Evolutionary conservation across 2,888 invertebrate species (phyloP).

Genomic region (Pediacus dermestoides): DNA sequence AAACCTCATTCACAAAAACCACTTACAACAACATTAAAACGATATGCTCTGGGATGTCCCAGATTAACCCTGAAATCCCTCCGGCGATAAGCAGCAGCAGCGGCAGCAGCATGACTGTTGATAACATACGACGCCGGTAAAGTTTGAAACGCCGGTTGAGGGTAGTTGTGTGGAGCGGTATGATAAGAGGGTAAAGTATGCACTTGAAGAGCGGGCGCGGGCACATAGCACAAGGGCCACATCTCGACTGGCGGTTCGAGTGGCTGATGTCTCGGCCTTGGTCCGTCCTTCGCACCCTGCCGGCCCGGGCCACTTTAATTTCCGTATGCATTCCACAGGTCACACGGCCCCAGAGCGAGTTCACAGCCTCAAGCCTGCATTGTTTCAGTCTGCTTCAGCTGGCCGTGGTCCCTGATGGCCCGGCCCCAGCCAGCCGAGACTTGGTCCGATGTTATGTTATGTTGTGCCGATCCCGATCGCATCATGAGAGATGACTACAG

Average conservation of each 20-base stretch:
- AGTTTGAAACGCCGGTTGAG: constrained; percentile 34
- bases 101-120: neutral
- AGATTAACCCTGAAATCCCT: neutral
- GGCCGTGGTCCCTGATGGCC: constrained; percentile 1
- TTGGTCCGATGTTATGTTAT: neutral
- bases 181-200: constrained; percentile 10
- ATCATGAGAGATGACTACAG: constrained; percentile 3
- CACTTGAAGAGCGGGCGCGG: constrained; percentile 29
- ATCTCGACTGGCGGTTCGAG: constrained; percentile 35
- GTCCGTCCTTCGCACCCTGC: constrained; percentile 47
- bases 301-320: constrained; percentile 41
- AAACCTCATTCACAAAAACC: neutral
- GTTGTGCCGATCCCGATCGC: neutral
- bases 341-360: constrained; percentile 36
- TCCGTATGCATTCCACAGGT: constrained; percentile 49
- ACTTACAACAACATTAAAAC: neutral
- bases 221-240: constrained; percentile 48
- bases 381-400: constrained; percentile 20
- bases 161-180: constrained; percentile 1
- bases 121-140: constrained; percentile 41
- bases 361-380: constrained; percentile 34
- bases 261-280: constrained; percentile 40
- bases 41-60: neutral
- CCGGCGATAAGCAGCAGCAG: constrained; percentile 1
- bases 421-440: neutral